Base-by-base conservation (phyloP, 2,113 vertebrate genomes). In the Zosterops lateralis region DNA sequence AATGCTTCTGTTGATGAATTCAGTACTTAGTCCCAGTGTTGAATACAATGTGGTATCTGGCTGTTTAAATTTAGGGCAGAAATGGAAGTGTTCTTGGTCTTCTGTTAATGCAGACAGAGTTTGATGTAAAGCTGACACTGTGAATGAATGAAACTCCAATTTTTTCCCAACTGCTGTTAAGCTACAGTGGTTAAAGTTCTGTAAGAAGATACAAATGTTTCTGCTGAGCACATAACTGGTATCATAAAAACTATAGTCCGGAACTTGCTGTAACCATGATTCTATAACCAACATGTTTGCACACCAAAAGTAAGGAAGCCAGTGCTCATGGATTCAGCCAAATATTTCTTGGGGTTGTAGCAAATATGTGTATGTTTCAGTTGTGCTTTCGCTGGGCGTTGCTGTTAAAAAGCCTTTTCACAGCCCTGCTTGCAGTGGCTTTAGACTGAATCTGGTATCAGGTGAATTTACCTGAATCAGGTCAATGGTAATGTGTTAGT, bases 211-310 rank as follows among this genome's bases (percentile, higher is more conserved):
- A 14, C 7, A 47, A n/a, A 3, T 50, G 10, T 25, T 16, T 72
- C 72, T 81, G 47, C 45, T 70, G 25, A 54, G 48, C 14, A 64
- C 9, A 0, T 50, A 31, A 8, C 9, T 47, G 12, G 4, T 64
- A 4, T 60, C 3, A 6, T 68, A 36, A 24, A n/a, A 48, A 65
- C 14, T 5, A 2, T 8, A 21, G 19, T 64, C 29, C 70, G 4
- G 10, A 28, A 17, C n/a, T 68, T 0, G 0, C 14, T 25, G 29
- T 38, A 71, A n/a, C 25, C 3, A 1, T 34, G 31, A 4, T 51
- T 53, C 45, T 80, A 4, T 56, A 56, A 34, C 17, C 26, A 16
- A 15, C 32, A 1, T 17, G 10, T 60, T 76, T 79, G 78, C 72
- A 48, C 28, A 24, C 36, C 14, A 13, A 0, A 60, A 57, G 9